These are phyloP conservation scores for Onthophagus taurus DNA, from an alignment of 1,140 invertebrate genomes.

Conservation along the genomic window DNA sequence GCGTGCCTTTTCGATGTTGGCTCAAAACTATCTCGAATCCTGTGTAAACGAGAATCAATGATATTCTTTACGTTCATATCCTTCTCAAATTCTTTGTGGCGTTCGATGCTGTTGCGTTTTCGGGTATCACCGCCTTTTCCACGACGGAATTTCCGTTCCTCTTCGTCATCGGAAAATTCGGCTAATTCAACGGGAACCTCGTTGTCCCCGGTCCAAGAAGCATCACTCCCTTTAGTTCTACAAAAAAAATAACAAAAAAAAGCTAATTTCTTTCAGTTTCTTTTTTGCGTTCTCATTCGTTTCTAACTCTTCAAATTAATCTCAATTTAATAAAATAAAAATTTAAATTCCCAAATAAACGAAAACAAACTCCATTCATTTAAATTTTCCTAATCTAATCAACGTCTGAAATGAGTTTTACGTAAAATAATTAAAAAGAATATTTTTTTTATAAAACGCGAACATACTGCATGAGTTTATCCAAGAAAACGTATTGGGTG, in stretches of 20 bases:
- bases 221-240: slow-evolving; percentile 43
- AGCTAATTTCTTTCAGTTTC: background rate
- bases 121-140: slow-evolving; percentile 11
- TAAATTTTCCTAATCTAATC: no score
- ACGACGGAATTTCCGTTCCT: slow-evolving; percentile 25
- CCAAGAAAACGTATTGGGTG: slow-evolving; percentile 32
- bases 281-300: no score
- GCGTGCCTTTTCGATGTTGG: slow-evolving; percentile 9
- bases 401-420: no score
- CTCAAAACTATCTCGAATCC: slow-evolving; percentile 12
- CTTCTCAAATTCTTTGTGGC: slow-evolving; percentile 27
- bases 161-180: slow-evolving; percentile 86
- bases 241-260: slow-evolving; percentile 25
- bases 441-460: no score
- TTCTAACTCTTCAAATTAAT: no score
- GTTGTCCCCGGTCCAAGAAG: slow-evolving; percentile 72
- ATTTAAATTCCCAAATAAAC: slow-evolving; percentile 1
- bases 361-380: slow-evolving; percentile 2
- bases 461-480: slow-evolving; percentile 33
- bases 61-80: slow-evolving; percentile 32
- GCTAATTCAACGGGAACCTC: slow-evolving; percentile 62
- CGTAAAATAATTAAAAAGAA: no score
- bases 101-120: slow-evolving; percentile 25
- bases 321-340: no score
- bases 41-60: slow-evolving; percentile 16